A percentile compares a stretch with the other conserved stretches of the same genome.
Evolutionary conservation across 2,797 vertebrate genomes (phyloP).

Genomic region (Gymnothorax reevesii): DNA sequence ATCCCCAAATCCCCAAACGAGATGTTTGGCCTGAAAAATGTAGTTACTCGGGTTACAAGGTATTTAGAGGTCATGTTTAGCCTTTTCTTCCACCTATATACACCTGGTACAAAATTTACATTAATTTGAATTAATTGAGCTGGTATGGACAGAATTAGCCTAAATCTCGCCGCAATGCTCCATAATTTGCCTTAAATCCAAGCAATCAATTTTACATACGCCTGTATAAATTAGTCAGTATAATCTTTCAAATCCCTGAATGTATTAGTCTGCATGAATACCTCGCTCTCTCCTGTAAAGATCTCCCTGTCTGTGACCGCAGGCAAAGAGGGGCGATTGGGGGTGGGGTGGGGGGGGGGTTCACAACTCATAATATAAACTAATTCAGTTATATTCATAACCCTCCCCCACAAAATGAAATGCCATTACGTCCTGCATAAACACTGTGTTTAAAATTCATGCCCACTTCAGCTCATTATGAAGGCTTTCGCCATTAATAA

Average conservation of each 20-base stretch:
- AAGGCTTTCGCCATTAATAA: slow-evolving; percentile 2
- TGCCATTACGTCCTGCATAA: slow-evolving; percentile 6
- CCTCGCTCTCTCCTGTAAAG: neutral
- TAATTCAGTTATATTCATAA: slow-evolving; percentile 14
- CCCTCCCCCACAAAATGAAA: neutral
- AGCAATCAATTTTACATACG: slow-evolving; percentile 6
- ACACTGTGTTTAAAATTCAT: slow-evolving; percentile 22
- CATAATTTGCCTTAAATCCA: neutral
- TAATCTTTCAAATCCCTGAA: neutral
- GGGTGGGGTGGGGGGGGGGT: neutral
- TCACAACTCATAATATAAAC: neutral
- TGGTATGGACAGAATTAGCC: neutral
- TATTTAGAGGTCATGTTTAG: neutral
- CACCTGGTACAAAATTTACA: neutral
- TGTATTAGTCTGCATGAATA: slow-evolving; percentile 1
- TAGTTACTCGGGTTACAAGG: neutral
- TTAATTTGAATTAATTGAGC: neutral
- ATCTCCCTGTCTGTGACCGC: neutral
- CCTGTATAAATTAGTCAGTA: neutral
- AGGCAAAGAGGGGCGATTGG: neutral
- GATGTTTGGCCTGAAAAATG: neutral
- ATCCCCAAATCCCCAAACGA: neutral
- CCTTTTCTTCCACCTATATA: neutral
- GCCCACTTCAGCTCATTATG: slow-evolving; percentile 18
- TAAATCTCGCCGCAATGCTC: neutral